phyloP scores from a whole-genome alignment of 1,140 invertebrate species.

The Heliconius eleuchia region DNA sequence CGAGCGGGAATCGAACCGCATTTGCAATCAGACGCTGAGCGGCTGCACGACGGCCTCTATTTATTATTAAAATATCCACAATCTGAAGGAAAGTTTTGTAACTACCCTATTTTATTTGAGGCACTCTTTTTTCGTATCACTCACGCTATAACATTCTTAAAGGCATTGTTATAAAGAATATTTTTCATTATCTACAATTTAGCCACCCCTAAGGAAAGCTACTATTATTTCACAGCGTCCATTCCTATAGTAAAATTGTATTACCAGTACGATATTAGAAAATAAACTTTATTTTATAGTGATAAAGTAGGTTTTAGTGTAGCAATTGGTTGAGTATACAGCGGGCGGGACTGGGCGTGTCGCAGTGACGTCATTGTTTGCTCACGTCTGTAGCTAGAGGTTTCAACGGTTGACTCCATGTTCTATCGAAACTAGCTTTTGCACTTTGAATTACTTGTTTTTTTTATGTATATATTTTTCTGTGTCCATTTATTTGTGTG shows the following conservation, averaged over 20 bases:
- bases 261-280: not conserved
- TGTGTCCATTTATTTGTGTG: too few species aligned
- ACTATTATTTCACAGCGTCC: not conserved
- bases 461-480: not conserved
- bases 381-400: conserved; percentile 28
- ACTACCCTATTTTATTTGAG: not conserved
- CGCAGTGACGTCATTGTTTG: conserved; percentile 54
- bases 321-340: conserved; percentile 39
- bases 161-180: not conserved
- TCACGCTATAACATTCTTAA: not conserved
- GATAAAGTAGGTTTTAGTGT: conserved; percentile 38
- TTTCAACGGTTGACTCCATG: conserved; percentile 11
- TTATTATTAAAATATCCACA: not conserved
- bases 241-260: conserved; percentile 9
- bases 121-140: not conserved
- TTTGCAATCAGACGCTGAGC: not conserved
- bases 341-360: conserved; percentile 69
- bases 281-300: conserved; percentile 8
- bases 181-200: not conserved
- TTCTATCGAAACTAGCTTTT: not conserved
- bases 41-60: not conserved
- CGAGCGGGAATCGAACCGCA: not conserved
- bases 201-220: not conserved
- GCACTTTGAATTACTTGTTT: not conserved
- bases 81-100: not conserved